Evolutionary conservation across 2,797 vertebrate species (phyloP).

Genomic region (Chaunax sp.): DNA sequence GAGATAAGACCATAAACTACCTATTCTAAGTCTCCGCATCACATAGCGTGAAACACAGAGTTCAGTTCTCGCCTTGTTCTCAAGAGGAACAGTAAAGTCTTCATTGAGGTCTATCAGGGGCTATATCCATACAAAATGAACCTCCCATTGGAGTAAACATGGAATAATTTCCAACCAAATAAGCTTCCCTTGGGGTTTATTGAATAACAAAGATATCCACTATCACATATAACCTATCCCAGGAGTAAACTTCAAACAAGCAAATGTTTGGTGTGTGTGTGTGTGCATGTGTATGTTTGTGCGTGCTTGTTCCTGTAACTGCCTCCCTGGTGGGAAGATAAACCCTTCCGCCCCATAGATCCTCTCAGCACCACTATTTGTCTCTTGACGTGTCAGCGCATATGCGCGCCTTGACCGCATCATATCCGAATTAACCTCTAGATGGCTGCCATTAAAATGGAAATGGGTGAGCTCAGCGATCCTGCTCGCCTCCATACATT

Average conservation of each 20-base stretch:
- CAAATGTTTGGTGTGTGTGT: slow-evolving; percentile 25
- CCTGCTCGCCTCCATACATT: slow-evolving; percentile 75
- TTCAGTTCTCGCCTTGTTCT: slow-evolving; percentile 39
- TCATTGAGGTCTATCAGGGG: slow-evolving; percentile 23
- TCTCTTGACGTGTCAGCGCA: slow-evolving; percentile 74
- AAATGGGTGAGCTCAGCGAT: slow-evolving; percentile 79
- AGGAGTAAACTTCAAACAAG: slow-evolving; percentile 64
- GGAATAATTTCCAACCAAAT: slow-evolving; percentile 52
- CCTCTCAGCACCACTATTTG: slow-evolving; percentile 70
- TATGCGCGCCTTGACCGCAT: slow-evolving; percentile 78
- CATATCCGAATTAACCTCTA: slow-evolving; percentile 82
- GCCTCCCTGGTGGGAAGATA: slow-evolving; percentile 71
- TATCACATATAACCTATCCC: slow-evolving; percentile 49
- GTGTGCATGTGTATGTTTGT: slow-evolving; percentile 13
- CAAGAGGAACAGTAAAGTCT: slow-evolving; percentile 46
- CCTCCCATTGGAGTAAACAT: slow-evolving; percentile 44
- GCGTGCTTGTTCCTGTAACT: slow-evolving; percentile 54
- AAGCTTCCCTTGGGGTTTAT: slow-evolving; percentile 43
- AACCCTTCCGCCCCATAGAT: slow-evolving; percentile 75
- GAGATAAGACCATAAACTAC: not conserved
- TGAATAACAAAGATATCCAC: slow-evolving; percentile 48
- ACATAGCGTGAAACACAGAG: slow-evolving; percentile 4
- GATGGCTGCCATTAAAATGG: slow-evolving; percentile 80
- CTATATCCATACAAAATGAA: slow-evolving; percentile 47
- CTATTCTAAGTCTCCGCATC: slow-evolving; percentile 6